Conservation (phyloP, 2,797 vertebrate species). For the Micropoecilia bifurca region DNA sequence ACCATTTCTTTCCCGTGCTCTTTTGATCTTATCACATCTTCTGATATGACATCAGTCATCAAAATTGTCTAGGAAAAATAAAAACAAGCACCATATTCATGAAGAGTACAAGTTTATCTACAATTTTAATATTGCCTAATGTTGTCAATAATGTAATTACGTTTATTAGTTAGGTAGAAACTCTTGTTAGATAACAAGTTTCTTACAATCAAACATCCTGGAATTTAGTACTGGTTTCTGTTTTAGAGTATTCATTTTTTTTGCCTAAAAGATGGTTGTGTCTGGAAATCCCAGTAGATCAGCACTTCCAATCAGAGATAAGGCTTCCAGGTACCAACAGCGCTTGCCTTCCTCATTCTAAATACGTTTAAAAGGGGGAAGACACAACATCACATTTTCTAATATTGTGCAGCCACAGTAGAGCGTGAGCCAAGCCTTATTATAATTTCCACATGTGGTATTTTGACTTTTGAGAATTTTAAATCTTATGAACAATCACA, state of each 20-base stretch:
- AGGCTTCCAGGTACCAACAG: background rate
- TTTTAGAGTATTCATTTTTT: background rate
- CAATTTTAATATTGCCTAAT: background rate
- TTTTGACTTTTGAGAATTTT: background rate
- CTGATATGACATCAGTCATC: background rate
- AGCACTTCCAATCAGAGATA: background rate
- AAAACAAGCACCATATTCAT: background rate
- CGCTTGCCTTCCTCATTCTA: background rate
- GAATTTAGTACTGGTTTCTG: background rate
- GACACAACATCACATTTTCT: background rate
- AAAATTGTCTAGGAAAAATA: background rate
- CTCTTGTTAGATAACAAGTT: too few species aligned
- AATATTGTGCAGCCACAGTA: background rate
- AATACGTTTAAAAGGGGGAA: background rate
- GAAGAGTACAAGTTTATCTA: background rate
- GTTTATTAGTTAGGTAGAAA: too few species aligned
- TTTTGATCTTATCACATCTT: background rate
- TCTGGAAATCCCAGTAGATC: background rate
- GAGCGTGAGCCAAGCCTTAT: background rate
- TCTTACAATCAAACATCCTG: too few species aligned
- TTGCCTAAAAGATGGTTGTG: background rate
- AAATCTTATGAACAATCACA: background rate
- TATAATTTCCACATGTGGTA: background rate
- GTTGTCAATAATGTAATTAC: background rate
- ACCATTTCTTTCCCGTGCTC: background rate